A percentile compares a stretch with the other conserved stretches of the same genome.
Conservation (phyloP, 2,888 invertebrate genomes). For the Axea sp. region DNA sequence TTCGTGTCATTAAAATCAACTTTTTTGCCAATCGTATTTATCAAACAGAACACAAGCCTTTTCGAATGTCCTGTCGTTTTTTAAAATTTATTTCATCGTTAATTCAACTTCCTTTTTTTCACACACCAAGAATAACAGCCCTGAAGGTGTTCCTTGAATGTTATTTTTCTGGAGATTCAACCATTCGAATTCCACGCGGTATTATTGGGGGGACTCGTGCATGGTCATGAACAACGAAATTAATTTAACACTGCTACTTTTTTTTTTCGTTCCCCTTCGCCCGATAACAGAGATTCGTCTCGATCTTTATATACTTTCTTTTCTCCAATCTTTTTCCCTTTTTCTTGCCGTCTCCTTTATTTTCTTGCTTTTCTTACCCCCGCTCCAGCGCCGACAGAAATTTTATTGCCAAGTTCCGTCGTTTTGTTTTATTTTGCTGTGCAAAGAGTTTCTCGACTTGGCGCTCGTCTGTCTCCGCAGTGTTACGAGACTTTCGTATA, state of each 20-base stretch:
- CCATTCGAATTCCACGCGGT: no score
- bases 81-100: slow-evolving; percentile 20
- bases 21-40: slow-evolving; percentile 12
- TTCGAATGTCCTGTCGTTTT: background rate
- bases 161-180: no score
- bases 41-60: background rate
- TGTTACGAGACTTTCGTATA: slow-evolving; percentile 43
- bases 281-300: no score
- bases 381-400: slow-evolving; percentile 18
- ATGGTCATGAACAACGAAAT: no score
- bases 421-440: slow-evolving; percentile 38
- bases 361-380: slow-evolving; percentile 8
- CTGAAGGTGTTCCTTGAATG: background rate
- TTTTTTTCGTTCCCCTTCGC: no score
- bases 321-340: background rate
- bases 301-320: slow-evolving; percentile 1
- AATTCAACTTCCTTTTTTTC: slow-evolving; percentile 12
- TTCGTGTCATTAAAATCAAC: slow-evolving; percentile 17
- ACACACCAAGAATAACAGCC: slow-evolving; percentile 1
- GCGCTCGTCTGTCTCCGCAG: slow-evolving; percentile 51
- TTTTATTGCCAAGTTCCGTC: slow-evolving; percentile 35
- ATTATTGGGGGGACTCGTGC: no score
- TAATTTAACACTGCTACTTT: no score
- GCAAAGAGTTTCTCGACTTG: slow-evolving; percentile 49
- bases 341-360: background rate